phyloP scores from a whole-genome alignment of 2,113 vertebrate species.

The Oryzias celebensis region DNA sequence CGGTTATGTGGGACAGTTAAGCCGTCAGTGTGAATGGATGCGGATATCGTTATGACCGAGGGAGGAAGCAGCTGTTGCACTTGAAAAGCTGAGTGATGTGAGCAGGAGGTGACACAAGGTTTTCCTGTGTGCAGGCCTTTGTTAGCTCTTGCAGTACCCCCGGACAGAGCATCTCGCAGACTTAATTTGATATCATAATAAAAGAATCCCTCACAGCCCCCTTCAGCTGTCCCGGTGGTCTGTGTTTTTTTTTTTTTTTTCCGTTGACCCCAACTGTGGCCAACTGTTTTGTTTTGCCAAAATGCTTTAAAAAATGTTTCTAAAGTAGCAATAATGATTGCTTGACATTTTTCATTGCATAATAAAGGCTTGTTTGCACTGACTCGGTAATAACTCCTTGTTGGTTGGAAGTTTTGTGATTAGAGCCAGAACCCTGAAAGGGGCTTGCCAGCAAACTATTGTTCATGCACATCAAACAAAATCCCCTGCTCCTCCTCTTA shows the following conservation, averaged over 20 bases:
- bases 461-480: slow-evolving; percentile 52
- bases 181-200: slow-evolving; percentile 68
- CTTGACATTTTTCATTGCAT: slow-evolving; percentile 28
- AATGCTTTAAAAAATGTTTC: slow-evolving; percentile 27
- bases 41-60: slow-evolving; percentile 62
- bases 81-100: slow-evolving; percentile 74
- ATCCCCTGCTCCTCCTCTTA: slow-evolving; percentile 27
- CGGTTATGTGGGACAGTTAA: slow-evolving; percentile 66
- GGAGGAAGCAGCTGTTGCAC: slow-evolving; percentile 74
- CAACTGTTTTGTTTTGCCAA: slow-evolving; percentile 33
- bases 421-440: slow-evolving; percentile 9
- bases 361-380: slow-evolving; percentile 18
- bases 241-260: slow-evolving; percentile 12
- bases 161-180: slow-evolving; percentile 48
- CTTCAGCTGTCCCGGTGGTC: slow-evolving; percentile 73
- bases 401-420: slow-evolving; percentile 18
- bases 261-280: slow-evolving; percentile 38
- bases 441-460: slow-evolving; percentile 27
- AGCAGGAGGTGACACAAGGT: slow-evolving; percentile 71
- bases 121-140: slow-evolving; percentile 65
- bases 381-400: slow-evolving; percentile 36
- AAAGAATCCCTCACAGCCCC: slow-evolving; percentile 55
- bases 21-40: slow-evolving; percentile 65
- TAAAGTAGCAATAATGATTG: slow-evolving; percentile 13
- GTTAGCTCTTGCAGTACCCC: slow-evolving; percentile 59